Percentiles rank a stretch among this genome's conserved stretches.
These are phyloP conservation scores for Australoheros facetus DNA, from an alignment of 2,797 vertebrate species.

Conservation along the genomic window DNA sequence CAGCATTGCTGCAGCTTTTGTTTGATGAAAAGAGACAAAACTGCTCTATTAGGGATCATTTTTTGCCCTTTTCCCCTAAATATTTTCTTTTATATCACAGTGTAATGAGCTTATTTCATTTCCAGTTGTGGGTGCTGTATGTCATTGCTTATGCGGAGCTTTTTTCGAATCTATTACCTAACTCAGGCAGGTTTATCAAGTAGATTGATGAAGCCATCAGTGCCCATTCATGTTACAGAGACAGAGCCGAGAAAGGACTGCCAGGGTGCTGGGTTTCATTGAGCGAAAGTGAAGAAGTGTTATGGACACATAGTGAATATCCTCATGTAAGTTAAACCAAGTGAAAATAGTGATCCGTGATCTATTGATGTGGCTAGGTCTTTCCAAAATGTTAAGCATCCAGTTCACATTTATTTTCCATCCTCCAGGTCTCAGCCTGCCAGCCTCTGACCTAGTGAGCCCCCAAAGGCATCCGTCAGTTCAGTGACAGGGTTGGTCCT, in stretches of 20 bases:
- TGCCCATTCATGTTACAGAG: not conserved
- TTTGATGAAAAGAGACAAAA: not conserved
- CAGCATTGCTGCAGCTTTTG: not conserved
- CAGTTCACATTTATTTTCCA: slow-evolving; percentile 32
- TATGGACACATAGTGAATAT: not conserved
- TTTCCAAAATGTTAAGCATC: slow-evolving; percentile 5
- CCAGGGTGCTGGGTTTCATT: not conserved
- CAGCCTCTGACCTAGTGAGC: slow-evolving; percentile 34
- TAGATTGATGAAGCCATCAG: not conserved
- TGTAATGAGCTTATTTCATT: slow-evolving; percentile 2
- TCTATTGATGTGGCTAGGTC: not conserved
- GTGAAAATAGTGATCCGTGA: not conserved
- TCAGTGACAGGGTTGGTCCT: slow-evolving; percentile 46
- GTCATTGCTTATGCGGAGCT: slow-evolving; percentile 1
- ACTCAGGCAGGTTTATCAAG: slow-evolving; percentile 14
- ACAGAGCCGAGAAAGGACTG: not conserved
- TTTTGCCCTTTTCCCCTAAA: not conserved
- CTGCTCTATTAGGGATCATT: not conserved
- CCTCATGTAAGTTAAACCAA: not conserved
- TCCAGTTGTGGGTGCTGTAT: slow-evolving; percentile 2
- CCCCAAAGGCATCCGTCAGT: slow-evolving; percentile 30
- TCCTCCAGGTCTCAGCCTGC: slow-evolving; percentile 5
- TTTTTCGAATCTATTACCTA: slow-evolving; percentile 16
- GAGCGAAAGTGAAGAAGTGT: not conserved
- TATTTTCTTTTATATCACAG: not conserved